Evolutionary conservation across 2,888 invertebrate species (phyloP).

Genomic region (Chelonus formosanus): DNA sequence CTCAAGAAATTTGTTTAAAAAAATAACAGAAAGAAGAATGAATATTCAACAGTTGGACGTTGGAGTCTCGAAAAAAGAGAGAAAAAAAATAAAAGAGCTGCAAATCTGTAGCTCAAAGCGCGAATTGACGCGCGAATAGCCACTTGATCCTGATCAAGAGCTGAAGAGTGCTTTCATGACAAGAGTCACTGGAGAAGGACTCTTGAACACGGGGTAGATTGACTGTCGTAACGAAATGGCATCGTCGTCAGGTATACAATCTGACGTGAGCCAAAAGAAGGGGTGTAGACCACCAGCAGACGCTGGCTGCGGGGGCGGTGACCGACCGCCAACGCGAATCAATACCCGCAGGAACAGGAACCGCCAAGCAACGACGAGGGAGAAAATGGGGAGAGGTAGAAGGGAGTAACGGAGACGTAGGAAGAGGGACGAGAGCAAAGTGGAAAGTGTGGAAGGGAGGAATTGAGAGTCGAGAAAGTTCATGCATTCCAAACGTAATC

Average conservation of each 20-base stretch:
- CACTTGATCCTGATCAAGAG: slow-evolving; percentile 29
- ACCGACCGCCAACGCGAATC: slow-evolving; percentile 65
- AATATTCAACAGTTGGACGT: slow-evolving; percentile 14
- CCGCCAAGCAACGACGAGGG: slow-evolving; percentile 52
- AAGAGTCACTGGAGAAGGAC: slow-evolving; percentile 19
- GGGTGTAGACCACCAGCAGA: slow-evolving; percentile 63
- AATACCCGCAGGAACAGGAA: slow-evolving; percentile 66
- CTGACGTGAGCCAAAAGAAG: slow-evolving; percentile 25
- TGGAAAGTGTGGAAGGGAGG: slow-evolving; percentile 22
- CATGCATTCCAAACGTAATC: slow-evolving; percentile 29
- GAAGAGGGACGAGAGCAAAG: slow-evolving; percentile 37
- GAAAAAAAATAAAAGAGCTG: slow-evolving; percentile 2
- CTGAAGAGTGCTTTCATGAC: slow-evolving; percentile 22
- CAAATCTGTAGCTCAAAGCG: neutral
- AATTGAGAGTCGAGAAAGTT: slow-evolving; percentile 24
- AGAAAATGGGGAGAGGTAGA: slow-evolving; percentile 29
- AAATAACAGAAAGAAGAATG: slow-evolving; percentile 7
- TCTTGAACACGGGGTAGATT: slow-evolving; percentile 18
- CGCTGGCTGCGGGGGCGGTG: slow-evolving; percentile 64
- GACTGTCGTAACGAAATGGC: slow-evolving; percentile 15
- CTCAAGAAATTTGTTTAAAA: neutral
- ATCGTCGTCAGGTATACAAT: slow-evolving; percentile 3
- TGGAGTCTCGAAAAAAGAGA: neutral
- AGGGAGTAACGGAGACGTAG: slow-evolving; percentile 40
- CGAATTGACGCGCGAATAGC: slow-evolving; percentile 17